A percentile compares a stretch with the other conserved stretches of the same genome.
phyloP scores from a whole-genome alignment of 2,113 vertebrate genomes.

The Tupaia chinensis region DNA sequence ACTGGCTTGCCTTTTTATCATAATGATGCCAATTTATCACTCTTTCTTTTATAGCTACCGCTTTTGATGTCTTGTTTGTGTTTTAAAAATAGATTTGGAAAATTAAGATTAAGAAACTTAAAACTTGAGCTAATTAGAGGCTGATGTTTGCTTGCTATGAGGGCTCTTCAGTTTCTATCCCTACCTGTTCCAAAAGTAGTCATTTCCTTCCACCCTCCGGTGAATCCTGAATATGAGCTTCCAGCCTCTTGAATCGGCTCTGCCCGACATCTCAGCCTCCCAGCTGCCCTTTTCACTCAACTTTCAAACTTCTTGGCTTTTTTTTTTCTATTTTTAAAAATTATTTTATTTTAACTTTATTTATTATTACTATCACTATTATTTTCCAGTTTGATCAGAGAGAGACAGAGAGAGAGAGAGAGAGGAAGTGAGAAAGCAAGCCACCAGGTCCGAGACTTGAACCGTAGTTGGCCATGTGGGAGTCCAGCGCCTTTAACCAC shows the following conservation, averaged over 20 bases:
- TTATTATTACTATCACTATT: too few relatives aligned
- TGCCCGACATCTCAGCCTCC: background rate
- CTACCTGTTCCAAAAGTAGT: background rate
- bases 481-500: too few relatives aligned
- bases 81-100: constrained; percentile 35
- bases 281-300: constrained; percentile 15
- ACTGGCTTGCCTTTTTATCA: background rate
- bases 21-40: background rate
- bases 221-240: background rate
- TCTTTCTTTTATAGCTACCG: background rate
- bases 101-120: constrained; percentile 15
- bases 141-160: background rate
- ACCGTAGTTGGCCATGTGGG: too few relatives aligned
- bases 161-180: background rate
- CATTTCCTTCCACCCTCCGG: accelerated
- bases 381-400: too few relatives aligned
- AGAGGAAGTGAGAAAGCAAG: too few relatives aligned
- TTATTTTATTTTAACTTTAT: too few relatives aligned
- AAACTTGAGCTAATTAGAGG: background rate
- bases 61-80: constrained; percentile 11
- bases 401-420: too few relatives aligned
- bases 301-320: constrained; percentile 14
- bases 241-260: background rate
- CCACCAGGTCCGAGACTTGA: too few relatives aligned
- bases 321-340: background rate